These are phyloP conservation scores for Anseranas semipalmata DNA, from an alignment of 2,113 vertebrate genomes.

Conservation along the genomic window DNA sequence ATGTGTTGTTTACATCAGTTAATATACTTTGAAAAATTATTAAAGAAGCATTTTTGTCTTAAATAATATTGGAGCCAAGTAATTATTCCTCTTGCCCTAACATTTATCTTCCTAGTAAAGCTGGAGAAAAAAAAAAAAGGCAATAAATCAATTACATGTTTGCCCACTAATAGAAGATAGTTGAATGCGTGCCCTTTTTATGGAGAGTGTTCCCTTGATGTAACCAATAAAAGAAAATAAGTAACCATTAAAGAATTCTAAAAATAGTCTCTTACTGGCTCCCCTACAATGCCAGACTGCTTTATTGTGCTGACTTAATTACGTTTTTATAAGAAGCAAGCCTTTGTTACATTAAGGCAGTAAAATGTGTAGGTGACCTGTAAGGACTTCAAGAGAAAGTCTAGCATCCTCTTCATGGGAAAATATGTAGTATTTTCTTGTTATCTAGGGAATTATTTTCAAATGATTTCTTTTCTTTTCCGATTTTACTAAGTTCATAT, in stretches of 20 bases:
- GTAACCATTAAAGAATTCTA: neutral
- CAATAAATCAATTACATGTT: neutral
- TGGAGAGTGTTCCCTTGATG: neutral
- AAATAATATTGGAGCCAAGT: neutral
- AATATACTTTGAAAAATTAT: neutral
- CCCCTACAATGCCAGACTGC: neutral
- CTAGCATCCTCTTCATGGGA: neutral
- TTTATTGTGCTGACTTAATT: neutral
- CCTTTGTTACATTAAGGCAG: neutral
- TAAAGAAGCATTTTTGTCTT: neutral
- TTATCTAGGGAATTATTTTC: neutral
- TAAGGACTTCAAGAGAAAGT: neutral
- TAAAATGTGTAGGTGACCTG: neutral
- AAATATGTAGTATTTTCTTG: neutral
- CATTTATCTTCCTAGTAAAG: neutral
- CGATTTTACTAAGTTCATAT: neutral
- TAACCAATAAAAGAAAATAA: neutral
- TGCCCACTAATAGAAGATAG: neutral
- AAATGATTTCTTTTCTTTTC: neutral
- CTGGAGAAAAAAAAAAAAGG: neutral
- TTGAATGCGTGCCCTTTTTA: neutral
- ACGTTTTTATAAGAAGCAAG: neutral
- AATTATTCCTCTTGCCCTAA: neutral
- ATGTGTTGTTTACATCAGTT: neutral
- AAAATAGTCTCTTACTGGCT: neutral